Conservation (phyloP, 92 coral and sea anemone genomes). For the Porites cylindrica region DNA sequence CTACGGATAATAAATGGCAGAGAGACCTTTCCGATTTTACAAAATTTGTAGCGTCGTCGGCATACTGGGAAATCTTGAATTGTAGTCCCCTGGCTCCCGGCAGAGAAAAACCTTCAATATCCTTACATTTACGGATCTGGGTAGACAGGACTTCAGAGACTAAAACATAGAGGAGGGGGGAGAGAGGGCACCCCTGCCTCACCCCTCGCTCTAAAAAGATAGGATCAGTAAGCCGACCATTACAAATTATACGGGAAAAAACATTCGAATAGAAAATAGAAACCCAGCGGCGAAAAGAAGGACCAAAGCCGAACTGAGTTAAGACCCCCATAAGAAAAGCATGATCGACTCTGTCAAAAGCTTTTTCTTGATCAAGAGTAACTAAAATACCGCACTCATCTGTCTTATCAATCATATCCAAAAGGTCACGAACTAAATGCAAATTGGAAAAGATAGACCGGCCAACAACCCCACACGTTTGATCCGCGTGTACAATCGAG, state of each 20-base stretch:
- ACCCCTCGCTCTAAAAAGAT: neutral
- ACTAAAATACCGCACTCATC: neutral
- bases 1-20: neutral
- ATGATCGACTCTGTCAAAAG: conserved; percentile 17
- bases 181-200: no score
- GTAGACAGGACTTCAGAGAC: neutral
- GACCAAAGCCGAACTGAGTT: neutral
- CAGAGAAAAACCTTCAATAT: conserved; percentile 8
- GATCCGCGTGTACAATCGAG: neutral
- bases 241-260: neutral
- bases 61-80: neutral
- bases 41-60: neutral
- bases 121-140: neutral
- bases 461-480: neutral
- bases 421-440: neutral
- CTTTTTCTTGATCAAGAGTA: no score
- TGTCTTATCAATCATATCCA: neutral
- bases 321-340: neutral
- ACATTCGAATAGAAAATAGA: neutral
- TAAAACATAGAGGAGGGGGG: no score
- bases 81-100: conserved; percentile 19
- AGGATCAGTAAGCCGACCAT: neutral
- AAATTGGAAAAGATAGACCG: neutral
- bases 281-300: neutral
- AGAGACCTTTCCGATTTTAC: neutral